Percentiles rank a stretch among this genome's conserved stretches.
Evolutionary conservation across 2,113 vertebrate species (phyloP).

Genomic region (Pelecanoides urinatrix): DNA sequence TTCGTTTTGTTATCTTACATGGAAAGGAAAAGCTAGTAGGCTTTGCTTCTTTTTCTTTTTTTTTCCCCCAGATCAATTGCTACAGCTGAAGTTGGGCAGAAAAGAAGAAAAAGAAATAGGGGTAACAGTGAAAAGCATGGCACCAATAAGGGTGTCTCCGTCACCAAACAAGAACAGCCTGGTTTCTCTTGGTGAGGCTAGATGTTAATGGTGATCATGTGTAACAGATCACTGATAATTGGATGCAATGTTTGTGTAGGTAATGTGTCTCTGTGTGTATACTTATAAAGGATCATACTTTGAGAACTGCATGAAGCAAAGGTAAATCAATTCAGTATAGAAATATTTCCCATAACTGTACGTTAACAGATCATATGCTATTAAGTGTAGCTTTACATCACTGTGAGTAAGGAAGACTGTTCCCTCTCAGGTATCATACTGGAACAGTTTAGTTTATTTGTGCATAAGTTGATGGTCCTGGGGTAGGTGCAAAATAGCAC

Average conservation of each 20-base stretch:
- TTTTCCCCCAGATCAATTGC: fast-evolving
- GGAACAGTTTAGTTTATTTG: neutral
- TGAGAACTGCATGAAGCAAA: neutral
- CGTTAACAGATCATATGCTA: neutral
- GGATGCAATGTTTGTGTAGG: neutral
- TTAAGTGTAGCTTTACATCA: neutral
- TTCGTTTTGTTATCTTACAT: neutral
- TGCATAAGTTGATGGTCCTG: fast-evolving
- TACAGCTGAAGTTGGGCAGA: neutral
- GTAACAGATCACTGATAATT: neutral
- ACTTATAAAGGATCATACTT: neutral
- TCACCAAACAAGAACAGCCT: neutral
- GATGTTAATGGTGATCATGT: neutral
- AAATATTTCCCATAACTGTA: neutral
- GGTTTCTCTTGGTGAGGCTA: neutral
- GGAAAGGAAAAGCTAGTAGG: neutral
- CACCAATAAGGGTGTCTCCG: neutral
- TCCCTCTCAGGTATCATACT: neutral
- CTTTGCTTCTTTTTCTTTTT: neutral
- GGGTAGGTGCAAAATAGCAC: neutral
- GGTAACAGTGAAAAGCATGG: neutral
- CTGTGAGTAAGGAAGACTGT: neutral
- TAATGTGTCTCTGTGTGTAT: neutral
- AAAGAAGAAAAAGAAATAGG: neutral
- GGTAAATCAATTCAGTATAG: neutral